Percentiles rank a stretch among this genome's conserved stretches.
These are phyloP conservation scores for Xiphydria camelus DNA, from an alignment of 2,888 invertebrate species.

Conservation along the genomic window DNA sequence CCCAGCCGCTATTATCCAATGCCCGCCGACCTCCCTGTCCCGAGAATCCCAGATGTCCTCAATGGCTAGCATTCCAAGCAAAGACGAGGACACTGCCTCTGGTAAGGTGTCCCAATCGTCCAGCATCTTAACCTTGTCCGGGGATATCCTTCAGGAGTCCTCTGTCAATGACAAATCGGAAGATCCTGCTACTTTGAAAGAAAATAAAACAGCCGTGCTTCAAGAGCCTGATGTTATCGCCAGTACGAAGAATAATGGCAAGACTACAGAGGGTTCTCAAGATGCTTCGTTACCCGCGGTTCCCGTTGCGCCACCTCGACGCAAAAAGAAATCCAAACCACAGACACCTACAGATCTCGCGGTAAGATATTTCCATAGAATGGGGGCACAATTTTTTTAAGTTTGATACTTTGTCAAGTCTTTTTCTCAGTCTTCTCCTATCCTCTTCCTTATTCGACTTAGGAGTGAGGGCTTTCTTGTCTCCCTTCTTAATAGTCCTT, in stretches of 20 bases:
- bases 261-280: slow-evolving; percentile 37
- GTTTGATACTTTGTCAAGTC: too few species aligned
- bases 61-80: slow-evolving; percentile 47
- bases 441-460: too few species aligned
- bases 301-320: slow-evolving; percentile 79
- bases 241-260: slow-evolving; percentile 72
- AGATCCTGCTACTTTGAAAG: slow-evolving; percentile 38
- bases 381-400: slow-evolving; percentile 13
- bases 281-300: slow-evolving; percentile 43
- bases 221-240: slow-evolving; percentile 92
- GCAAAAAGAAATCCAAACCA: slow-evolving; percentile 70
- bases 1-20: slow-evolving; percentile 37
- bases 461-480: too few species aligned
- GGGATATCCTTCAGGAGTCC: slow-evolving; percentile 46
- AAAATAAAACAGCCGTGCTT: slow-evolving; percentile 53
- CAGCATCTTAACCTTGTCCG: slow-evolving; percentile 50
- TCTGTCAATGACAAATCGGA: slow-evolving; percentile 40
- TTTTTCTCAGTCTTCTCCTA: too few species aligned
- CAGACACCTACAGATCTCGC: slow-evolving; percentile 52
- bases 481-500: too few species aligned
- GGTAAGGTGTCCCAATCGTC: slow-evolving; percentile 53
- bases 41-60: slow-evolving; percentile 50
- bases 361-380: slow-evolving; percentile 49
- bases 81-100: slow-evolving; percentile 51
- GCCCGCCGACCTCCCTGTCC: slow-evolving; percentile 33